Evolutionary conservation across 1,140 invertebrate genomes (phyloP).

Genomic region (Ptiloglossa arizonensis): DNA sequence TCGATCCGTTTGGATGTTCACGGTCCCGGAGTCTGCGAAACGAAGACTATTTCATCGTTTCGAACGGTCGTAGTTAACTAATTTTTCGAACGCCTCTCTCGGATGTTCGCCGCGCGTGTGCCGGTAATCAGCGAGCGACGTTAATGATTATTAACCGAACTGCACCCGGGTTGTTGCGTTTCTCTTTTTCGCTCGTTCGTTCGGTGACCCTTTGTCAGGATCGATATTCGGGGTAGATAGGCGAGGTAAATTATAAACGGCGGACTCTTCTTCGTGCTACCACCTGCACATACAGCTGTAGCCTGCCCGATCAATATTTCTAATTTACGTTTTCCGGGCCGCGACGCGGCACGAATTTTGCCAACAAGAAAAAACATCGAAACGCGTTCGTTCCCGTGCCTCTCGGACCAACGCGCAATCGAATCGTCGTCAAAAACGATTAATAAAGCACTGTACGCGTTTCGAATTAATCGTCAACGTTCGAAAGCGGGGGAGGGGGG

Average conservation of each 20-base stretch:
- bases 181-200: slow-evolving; percentile 36
- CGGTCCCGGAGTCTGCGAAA: too few species aligned
- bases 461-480: too few species aligned
- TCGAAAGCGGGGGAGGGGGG: too few species aligned
- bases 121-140: slow-evolving; percentile 9
- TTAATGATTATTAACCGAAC: slow-evolving; percentile 9
- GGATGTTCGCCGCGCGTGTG: too few species aligned
- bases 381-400: not conserved
- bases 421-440: too few species aligned
- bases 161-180: not conserved
- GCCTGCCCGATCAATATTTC: slow-evolving; percentile 48
- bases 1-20: too few species aligned
- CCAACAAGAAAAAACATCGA: not conserved
- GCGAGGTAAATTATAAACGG: slow-evolving; percentile 56
- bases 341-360: not conserved
- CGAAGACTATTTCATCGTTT: too few species aligned
- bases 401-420: too few species aligned
- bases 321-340: slow-evolving; percentile 39
- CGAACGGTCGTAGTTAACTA: too few species aligned
- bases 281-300: slow-evolving; percentile 35
- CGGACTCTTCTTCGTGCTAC: slow-evolving; percentile 37
- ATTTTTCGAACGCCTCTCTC: too few species aligned
- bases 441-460: too few species aligned
- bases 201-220: slow-evolving; percentile 46
- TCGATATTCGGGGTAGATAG: slow-evolving; percentile 55